These are phyloP conservation scores for Semotilus atromaculatus DNA, from an alignment of 2,797 vertebrate species.

Conservation along the genomic window DNA sequence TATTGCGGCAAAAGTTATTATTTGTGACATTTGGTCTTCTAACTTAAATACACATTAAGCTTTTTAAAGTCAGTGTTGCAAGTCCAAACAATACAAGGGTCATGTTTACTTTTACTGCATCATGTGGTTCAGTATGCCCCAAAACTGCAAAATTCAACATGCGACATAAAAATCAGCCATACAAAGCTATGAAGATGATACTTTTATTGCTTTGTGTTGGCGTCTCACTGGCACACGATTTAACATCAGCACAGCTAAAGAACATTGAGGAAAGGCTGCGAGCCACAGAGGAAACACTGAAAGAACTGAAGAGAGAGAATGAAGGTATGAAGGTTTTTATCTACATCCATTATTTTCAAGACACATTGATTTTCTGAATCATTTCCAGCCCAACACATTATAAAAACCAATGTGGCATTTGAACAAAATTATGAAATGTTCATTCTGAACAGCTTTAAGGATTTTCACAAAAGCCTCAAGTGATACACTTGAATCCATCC, in stretches of 20 bases:
- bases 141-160: neutral
- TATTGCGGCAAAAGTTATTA: neutral
- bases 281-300: neutral
- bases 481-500: conserved; percentile 20
- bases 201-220: conserved; percentile 17
- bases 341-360: neutral
- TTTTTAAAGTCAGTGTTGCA: neutral
- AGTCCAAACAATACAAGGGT: conserved; percentile 35
- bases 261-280: conserved; percentile 16
- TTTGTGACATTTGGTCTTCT: neutral
- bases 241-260: neutral
- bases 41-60: neutral
- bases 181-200: neutral
- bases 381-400: neutral
- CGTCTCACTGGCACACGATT: neutral
- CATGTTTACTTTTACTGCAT: conserved; percentile 31
- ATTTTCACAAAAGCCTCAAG: neutral
- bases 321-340: neutral
- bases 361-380: neutral
- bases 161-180: neutral
- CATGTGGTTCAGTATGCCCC: neutral
- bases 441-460: conserved; percentile 26
- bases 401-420: neutral
- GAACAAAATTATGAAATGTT: neutral
- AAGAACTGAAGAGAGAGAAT: conserved; percentile 32